These are phyloP conservation scores for Acanthoscelides obtectus DNA, from an alignment of 2,888 invertebrate species.

Conservation along the genomic window DNA sequence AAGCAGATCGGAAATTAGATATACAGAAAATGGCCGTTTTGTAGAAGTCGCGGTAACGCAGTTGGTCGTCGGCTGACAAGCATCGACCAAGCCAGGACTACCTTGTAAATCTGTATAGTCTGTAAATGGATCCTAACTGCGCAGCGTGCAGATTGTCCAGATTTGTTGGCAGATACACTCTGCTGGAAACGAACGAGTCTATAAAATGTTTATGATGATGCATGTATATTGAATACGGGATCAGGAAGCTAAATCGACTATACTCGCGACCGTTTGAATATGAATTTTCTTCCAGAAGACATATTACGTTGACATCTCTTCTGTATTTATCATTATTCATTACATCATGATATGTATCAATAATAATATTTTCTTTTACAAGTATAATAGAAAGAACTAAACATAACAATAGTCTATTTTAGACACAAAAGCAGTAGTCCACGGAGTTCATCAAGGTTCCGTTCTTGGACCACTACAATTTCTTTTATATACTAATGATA, in stretches of 20 bases:
- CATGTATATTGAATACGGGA: background rate
- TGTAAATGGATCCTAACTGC: background rate
- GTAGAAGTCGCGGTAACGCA: background rate
- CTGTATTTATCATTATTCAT: background rate
- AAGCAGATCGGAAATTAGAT: background rate
- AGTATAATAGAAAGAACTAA: no score
- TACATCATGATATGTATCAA: background rate
- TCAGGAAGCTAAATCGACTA: background rate
- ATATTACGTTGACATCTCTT: background rate
- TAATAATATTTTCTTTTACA: background rate
- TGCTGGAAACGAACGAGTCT: background rate
- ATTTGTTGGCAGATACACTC: background rate
- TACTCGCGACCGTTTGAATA: background rate
- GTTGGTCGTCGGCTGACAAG: background rate
- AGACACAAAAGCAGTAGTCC: no score
- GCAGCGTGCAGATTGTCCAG: background rate
- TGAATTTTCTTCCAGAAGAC: background rate
- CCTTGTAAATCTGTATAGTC: background rate
- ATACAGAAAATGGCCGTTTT: background rate
- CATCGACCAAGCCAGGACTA: background rate
- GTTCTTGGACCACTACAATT: no score
- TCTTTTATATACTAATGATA: no score
- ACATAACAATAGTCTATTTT: no score
- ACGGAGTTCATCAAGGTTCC: no score
- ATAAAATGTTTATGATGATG: background rate